Evolutionary conservation across 2,797 vertebrate genomes (phyloP), one percentile per base, ranked within the genome.

Genomic region (Peromyscus attwateri): DNA sequence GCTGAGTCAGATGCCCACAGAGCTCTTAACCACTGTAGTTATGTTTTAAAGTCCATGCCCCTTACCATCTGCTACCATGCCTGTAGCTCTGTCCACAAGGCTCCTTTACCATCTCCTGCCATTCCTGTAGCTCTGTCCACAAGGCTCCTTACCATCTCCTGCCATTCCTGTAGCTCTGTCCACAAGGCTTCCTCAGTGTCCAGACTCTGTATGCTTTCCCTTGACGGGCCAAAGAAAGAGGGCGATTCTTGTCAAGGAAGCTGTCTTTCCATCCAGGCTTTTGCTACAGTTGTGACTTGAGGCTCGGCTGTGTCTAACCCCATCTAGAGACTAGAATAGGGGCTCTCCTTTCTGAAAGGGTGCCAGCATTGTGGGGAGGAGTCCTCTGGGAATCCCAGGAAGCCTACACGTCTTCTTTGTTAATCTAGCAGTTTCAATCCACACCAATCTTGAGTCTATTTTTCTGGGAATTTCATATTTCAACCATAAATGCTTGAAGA

Each of bases 381-480:
- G 11, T 80, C 90, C 88, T 73, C 46, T 93, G 52, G 57, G 25
- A 71, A 21, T n/a, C 79, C 40, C 64, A 95, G 34, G 79, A 89
- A 95, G 60, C 34, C 3, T 29, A 55, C 43, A 79, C 31, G 3
- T 49, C 57, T 94, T 25, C 85, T 92, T 89, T 71, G 79, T 79
- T 87, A 79, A 55, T 57, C 49, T 80, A 89, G 66, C n/a, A 70
- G n/a, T 68, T 92, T 87, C 13, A 89, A 43, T 57, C 31, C 37
- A 66, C 55, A 62, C 57, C 49, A 73, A 77, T 75, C 52, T 70
- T 70, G 82, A 96, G 70, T 70, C 71, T 60, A 52, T 40, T 94
- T 93, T 83, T 96, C 75, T 76, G 76, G 43, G 91, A 23, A 68
- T 90, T 92, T 87, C 89, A 73, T 93, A 55, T 96, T 97, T 95